Percentiles rank a stretch among this genome's conserved stretches.
Evolutionary conservation across 2,797 vertebrate genomes (phyloP).

Genomic region (Enteromius unitaeniatus): DNA sequence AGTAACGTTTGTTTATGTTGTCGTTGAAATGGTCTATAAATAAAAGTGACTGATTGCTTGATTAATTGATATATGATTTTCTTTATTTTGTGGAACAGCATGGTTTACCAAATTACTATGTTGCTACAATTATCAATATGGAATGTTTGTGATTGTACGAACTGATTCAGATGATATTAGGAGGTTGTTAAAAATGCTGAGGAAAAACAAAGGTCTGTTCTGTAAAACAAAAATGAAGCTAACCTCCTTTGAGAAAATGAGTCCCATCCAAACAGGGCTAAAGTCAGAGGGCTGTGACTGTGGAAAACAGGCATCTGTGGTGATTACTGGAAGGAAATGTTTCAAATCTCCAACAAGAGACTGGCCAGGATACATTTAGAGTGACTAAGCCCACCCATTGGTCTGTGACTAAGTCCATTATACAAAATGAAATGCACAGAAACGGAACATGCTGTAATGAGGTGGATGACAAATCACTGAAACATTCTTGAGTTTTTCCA

Average conservation of each 20-base stretch:
- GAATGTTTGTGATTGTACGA: background rate
- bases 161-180: background rate
- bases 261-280: background rate
- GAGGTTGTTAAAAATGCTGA: background rate
- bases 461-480: conserved; percentile 40
- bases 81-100: background rate
- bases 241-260: background rate
- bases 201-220: background rate
- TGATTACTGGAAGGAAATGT: conserved; percentile 24
- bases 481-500: conserved; percentile 27
- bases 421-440: conserved; percentile 39
- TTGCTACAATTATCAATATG: too few relatives aligned
- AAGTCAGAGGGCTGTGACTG: background rate
- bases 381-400: conserved; percentile 32
- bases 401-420: conserved; percentile 44
- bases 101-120: background rate
- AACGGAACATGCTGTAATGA: conserved; percentile 36
- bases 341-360: conserved; percentile 4
- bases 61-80: background rate
- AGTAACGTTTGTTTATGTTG: too few relatives aligned
- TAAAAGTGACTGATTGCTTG: too few relatives aligned
- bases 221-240: background rate
- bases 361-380: conserved; percentile 24
- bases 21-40: too few relatives aligned
- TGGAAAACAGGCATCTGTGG: conserved; percentile 8